Conservation (phyloP, 2,888 invertebrate genomes). For the Hirtodrosophila trivittata region DNA sequence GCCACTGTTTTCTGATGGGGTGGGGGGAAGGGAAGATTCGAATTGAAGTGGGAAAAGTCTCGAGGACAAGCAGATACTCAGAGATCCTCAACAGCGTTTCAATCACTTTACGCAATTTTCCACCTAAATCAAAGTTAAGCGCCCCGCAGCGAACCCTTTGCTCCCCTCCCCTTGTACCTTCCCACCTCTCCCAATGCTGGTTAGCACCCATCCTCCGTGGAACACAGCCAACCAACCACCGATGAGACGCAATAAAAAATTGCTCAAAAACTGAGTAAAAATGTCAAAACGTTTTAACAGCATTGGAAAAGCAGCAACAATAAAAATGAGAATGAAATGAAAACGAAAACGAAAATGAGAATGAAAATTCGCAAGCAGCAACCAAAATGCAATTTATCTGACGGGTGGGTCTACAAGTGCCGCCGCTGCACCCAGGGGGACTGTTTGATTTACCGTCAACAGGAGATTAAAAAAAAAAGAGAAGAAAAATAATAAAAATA, state of each 20-base stretch:
- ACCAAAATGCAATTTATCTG: constrained; percentile 70
- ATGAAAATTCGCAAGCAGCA: constrained; percentile 50
- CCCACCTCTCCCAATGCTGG: not conserved
- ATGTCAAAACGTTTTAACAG: constrained; percentile 79
- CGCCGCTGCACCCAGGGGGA: constrained; percentile 75
- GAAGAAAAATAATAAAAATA: constrained; percentile 15
- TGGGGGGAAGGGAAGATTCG: too few relatives aligned
- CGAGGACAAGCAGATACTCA: not conserved
- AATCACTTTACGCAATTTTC: constrained; percentile 46
- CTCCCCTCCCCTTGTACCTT: too few relatives aligned
- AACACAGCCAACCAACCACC: constrained; percentile 7
- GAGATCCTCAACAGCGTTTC: constrained; percentile 28
- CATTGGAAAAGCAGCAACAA: constrained; percentile 59
- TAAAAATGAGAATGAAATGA: constrained; percentile 49
- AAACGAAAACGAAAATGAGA: constrained; percentile 6
- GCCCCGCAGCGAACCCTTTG: constrained; percentile 65
- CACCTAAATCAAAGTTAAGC: constrained; percentile 65
- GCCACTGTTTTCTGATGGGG: too few relatives aligned
- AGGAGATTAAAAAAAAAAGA: constrained; percentile 74
- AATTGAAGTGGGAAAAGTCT: too few relatives aligned
- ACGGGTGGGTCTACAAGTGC: constrained; percentile 58
- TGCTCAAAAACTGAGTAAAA: constrained; percentile 68
- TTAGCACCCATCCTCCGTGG: not conserved
- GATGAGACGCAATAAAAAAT: constrained; percentile 70
- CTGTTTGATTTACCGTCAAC: constrained; percentile 80